Conservation (phyloP, 2,113 vertebrate species). For the Brachypteracias leptosomus region DNA sequence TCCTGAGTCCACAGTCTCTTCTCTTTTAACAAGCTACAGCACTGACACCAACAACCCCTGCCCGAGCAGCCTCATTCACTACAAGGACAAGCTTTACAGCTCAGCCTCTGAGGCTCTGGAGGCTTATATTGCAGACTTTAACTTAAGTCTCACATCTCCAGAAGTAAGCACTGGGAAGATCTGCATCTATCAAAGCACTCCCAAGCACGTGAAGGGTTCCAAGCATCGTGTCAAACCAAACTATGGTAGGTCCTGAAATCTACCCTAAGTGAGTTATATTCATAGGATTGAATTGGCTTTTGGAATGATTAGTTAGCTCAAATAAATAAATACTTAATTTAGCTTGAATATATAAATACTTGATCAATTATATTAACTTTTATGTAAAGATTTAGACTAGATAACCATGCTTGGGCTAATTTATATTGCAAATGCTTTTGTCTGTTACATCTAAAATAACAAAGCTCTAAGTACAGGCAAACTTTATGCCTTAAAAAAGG, state of each 20-base stretch:
- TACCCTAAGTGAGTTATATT: neutral
- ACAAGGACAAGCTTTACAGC: slow-evolving; percentile 78
- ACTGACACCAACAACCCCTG: slow-evolving; percentile 32
- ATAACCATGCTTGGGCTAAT: neutral
- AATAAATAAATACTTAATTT: neutral
- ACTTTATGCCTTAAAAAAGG: neutral
- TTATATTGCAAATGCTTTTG: neutral
- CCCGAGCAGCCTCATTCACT: slow-evolving; percentile 64
- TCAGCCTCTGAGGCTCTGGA: slow-evolving; percentile 87
- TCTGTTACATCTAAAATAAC: neutral
- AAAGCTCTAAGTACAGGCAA: neutral
- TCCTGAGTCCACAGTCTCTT: slow-evolving; percentile 81
- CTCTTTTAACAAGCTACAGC: slow-evolving; percentile 77
- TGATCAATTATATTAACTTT: neutral
- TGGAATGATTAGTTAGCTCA: neutral
- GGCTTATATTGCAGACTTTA: slow-evolving; percentile 88
- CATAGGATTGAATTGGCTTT: neutral
- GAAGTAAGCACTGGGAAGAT: slow-evolving; percentile 51
- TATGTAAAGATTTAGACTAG: neutral
- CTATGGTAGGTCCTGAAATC: slow-evolving; percentile 21
- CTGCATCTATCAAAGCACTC: neutral
- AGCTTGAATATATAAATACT: too few species aligned
- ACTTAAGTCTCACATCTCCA: slow-evolving; percentile 58
- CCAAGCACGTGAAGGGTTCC: neutral
- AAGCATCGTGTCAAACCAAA: neutral